Evolutionary conservation across 2,888 invertebrate genomes (phyloP).

Genomic region (Lasioglossum calceatum): DNA sequence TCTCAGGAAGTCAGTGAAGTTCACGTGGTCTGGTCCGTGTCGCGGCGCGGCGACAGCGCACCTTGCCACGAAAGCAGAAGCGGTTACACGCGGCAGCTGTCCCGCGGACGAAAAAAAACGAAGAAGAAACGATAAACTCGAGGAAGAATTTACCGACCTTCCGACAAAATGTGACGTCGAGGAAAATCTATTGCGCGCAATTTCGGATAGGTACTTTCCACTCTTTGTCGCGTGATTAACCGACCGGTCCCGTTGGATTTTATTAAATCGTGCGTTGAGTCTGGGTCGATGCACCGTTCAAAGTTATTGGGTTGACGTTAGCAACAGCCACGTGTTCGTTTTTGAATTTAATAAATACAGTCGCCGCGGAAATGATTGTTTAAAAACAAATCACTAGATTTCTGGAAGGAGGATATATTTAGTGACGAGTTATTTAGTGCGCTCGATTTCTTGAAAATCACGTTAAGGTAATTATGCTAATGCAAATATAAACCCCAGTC

Average conservation of each 20-base stretch:
- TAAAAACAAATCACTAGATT: no score
- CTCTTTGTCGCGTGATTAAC: background rate
- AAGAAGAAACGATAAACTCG: constrained; percentile 8
- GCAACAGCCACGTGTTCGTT: no score
- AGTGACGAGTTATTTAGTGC: no score
- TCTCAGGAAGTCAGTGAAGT: constrained; percentile 22
- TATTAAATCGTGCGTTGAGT: background rate
- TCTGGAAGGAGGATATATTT: no score
- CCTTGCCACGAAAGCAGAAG: constrained; percentile 13
- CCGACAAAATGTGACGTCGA: constrained; percentile 1
- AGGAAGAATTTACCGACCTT: constrained; percentile 5
- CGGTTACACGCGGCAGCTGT: constrained; percentile 19
- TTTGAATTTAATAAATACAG: no score
- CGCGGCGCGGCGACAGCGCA: background rate
- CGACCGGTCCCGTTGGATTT: background rate
- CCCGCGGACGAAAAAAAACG: background rate
- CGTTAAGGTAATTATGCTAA: background rate
- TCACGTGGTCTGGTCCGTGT: constrained; percentile 16
- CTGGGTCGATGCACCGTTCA: background rate
- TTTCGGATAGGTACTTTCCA: background rate
- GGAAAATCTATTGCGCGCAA: constrained; percentile 16
- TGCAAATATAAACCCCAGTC: background rate
- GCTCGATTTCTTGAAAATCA: background rate
- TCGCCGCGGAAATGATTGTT: no score
- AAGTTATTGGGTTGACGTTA: background rate